These are phyloP conservation scores for Timema cristinae DNA, from an alignment of 2,888 invertebrate genomes.

Conservation along the genomic window DNA sequence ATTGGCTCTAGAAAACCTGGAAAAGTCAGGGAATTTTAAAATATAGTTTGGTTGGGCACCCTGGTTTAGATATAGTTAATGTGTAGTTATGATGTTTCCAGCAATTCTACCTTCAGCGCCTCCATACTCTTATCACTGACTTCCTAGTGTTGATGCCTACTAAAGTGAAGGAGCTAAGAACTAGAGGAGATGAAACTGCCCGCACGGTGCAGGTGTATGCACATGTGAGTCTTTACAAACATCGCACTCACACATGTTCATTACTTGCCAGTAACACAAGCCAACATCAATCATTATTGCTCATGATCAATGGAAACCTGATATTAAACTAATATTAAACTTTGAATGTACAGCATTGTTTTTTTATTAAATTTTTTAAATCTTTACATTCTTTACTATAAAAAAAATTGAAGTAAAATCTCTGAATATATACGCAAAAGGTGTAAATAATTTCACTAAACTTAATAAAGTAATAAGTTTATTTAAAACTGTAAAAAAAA, in stretches of 20 bases:
- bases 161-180: slow-evolving; percentile 78
- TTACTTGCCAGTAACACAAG: background rate
- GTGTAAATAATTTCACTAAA: too few relatives aligned
- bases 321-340: too few relatives aligned
- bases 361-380: slow-evolving; percentile 6
- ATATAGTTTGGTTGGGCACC: too few relatives aligned
- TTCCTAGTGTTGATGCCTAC: slow-evolving; percentile 91
- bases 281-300: too few relatives aligned
- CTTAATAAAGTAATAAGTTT: too few relatives aligned
- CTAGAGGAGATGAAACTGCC: slow-evolving; percentile 84
- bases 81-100: slow-evolving; percentile 34
- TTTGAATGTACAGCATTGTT: background rate
- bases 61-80: too few relatives aligned
- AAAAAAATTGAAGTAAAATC: background rate
- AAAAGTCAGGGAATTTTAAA: too few relatives aligned
- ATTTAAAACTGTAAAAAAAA: too few relatives aligned
- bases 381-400: slow-evolving; percentile 9
- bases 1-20: too few relatives aligned
- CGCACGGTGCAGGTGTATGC: slow-evolving; percentile 70
- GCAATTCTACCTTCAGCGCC: slow-evolving; percentile 76
- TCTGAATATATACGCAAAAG: background rate
- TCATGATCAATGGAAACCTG: too few relatives aligned
- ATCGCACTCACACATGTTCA: background rate
- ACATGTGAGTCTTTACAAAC: slow-evolving; percentile 38
- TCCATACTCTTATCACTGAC: slow-evolving; percentile 84